phyloP scores from a whole-genome alignment of 1,140 invertebrate species.

The Nomia melanderi region DNA sequence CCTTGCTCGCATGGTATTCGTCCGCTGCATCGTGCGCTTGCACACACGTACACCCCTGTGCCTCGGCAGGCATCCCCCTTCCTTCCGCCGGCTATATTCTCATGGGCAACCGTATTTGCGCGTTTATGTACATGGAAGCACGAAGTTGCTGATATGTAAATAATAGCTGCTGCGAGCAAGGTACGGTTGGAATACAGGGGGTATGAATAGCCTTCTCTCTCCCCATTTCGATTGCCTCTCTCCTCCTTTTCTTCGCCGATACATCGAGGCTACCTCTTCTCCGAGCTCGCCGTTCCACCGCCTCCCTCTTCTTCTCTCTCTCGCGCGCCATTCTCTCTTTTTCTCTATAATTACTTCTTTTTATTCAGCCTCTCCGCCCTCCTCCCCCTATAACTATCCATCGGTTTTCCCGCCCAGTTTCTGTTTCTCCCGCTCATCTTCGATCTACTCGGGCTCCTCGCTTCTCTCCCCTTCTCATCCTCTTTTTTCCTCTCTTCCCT shows the following conservation, averaged over 20 bases:
- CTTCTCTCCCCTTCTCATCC: neutral
- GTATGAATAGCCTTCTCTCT: slow-evolving; percentile 47
- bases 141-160: slow-evolving; percentile 71
- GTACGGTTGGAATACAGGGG: slow-evolving; percentile 52
- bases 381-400: slow-evolving; percentile 30
- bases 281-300: slow-evolving; percentile 24
- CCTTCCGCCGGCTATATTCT: slow-evolving; percentile 34
- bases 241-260: slow-evolving; percentile 40
- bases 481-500: neutral
- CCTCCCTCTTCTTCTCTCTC: no score
- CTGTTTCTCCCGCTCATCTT: slow-evolving; percentile 30
- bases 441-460: slow-evolving; percentile 28
- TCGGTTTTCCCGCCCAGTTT: slow-evolving; percentile 38
- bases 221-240: slow-evolving; percentile 39
- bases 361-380: neutral
- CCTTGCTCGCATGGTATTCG: neutral
- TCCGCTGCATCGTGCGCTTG: slow-evolving; percentile 13
- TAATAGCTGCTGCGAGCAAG: slow-evolving; percentile 65
- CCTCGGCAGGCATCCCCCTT: no score
- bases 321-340: slow-evolving; percentile 14
- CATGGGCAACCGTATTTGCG: slow-evolving; percentile 59
- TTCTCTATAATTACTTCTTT: slow-evolving; percentile 43
- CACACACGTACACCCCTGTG: no score
- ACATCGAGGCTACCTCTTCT: slow-evolving; percentile 15
- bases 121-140: slow-evolving; percentile 46